Base-by-base conservation (phyloP, 2,888 invertebrate genomes). In the Xestia xanthographa region DNA sequence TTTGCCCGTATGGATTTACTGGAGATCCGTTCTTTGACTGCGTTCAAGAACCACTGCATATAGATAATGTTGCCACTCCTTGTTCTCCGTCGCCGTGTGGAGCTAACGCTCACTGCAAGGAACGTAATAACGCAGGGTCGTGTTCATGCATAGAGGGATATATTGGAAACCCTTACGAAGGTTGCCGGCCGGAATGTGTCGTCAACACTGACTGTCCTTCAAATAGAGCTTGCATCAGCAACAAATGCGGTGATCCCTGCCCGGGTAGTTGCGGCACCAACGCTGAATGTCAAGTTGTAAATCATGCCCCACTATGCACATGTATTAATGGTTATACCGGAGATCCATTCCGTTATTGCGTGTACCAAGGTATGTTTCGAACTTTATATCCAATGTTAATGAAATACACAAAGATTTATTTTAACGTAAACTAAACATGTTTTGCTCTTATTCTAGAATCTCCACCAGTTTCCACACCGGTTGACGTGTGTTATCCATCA, bases 11-110 rank as follows among this genome's bases (percentile, higher is more conserved):
- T 83, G 98, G 98, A 62, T 98, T 97, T 88, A 97, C 96, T 48
- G 98, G 98, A 5, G 98, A 98, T 96, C 98, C 98, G 20, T 98
- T 98, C 92, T 97, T 96, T 67, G 97, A 97, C 77, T 98, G 98
- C 89, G 85, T 87, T 75, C 93, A 91, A 85, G 92, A 93, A 87
- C 94, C 92, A 66, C 86, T 94, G 82, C 92, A 93, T 78, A 88
- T 89, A 68, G 93, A 95, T 89, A 83, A 94, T 83, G 83, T 94
- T n/a, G 87, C 95, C 77, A 96, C 97, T 74, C 97, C 97, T 48
- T 97, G 97, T 91, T 95, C 97, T 88, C 97, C 97, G 45, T 97
- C 97, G 63, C 97, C 97, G 0, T 97, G 97, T 89, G 97, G 98
- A 72, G 91, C 97, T 8, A 97, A 98, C 91, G 97, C 98, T n/a